Percentiles rank a stretch among this genome's conserved stretches.
Evolutionary conservation across 2,888 invertebrate species (phyloP).

Genomic region (Bellardia pandia): DNA sequence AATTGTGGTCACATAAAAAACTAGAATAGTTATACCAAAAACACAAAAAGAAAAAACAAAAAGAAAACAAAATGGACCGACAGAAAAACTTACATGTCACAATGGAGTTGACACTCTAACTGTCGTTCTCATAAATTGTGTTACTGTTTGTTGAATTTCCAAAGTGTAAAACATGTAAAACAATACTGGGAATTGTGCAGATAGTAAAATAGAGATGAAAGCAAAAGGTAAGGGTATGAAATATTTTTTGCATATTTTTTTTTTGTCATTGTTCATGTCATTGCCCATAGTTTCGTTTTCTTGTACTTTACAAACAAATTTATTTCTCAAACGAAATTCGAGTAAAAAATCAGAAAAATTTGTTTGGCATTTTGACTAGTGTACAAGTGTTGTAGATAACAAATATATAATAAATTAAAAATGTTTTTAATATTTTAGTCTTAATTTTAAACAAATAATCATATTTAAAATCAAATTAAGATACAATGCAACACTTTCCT

Average conservation of each 20-base stretch:
- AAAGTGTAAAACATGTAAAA: slow-evolving; percentile 31
- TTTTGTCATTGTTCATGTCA: not conserved
- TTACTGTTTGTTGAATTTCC: slow-evolving; percentile 34
- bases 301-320: slow-evolving; percentile 15
- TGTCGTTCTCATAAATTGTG: slow-evolving; percentile 59
- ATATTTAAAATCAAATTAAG: slow-evolving; percentile 14
- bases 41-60: not conserved
- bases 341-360: not conserved
- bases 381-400: too few species aligned
- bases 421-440: too few species aligned
- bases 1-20: slow-evolving; percentile 60
- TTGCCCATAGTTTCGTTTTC: not conserved
- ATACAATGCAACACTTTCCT: not conserved
- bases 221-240: slow-evolving; percentile 27
- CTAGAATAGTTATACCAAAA: not conserved
- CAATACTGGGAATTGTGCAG: slow-evolving; percentile 48
- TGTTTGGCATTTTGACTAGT: not conserved
- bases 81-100: slow-evolving; percentile 36
- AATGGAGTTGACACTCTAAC: slow-evolving; percentile 47
- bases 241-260: not conserved
- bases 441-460: too few species aligned
- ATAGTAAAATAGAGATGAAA: not conserved
- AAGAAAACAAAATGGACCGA: not conserved
- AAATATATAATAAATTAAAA: not conserved
- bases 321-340: slow-evolving; percentile 6